Percentiles rank a stretch among this genome's conserved stretches.
Evolutionary conservation across 2,888 invertebrate genomes (phyloP).

Genomic region (Hirtodrosophila duncani): DNA sequence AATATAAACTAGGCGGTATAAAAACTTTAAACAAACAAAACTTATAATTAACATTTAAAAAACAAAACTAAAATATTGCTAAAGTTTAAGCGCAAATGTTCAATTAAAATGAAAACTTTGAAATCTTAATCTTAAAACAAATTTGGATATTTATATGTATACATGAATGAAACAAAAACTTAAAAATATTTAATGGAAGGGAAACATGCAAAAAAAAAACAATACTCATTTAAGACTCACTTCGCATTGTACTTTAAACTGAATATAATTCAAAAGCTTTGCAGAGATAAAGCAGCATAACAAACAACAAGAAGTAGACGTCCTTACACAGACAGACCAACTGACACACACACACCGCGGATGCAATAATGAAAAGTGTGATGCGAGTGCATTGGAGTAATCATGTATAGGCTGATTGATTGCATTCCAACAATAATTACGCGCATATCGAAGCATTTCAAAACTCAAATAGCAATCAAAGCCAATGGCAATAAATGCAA

Average conservation of each 20-base stretch:
- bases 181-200: constrained; percentile 33
- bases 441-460: constrained; percentile 71
- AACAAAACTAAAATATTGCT: constrained; percentile 21
- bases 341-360: constrained; percentile 9
- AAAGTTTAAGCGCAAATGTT: constrained; percentile 69
- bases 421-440: constrained; percentile 66
- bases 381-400: constrained; percentile 42
- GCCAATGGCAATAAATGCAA: constrained; percentile 54
- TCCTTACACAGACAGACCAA: constrained; percentile 13
- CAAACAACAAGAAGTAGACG: constrained; percentile 7
- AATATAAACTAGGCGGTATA: no score
- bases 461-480: constrained; percentile 57
- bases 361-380: neutral
- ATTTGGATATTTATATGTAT: constrained; percentile 48
- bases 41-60: constrained; percentile 8
- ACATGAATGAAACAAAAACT: constrained; percentile 39
- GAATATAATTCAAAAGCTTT: constrained; percentile 60
- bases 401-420: neutral
- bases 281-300: neutral
- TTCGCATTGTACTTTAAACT: constrained; percentile 64
- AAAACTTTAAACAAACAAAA: constrained; percentile 17
- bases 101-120: constrained; percentile 74
- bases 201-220: constrained; percentile 9
- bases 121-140: constrained; percentile 66
- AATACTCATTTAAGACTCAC: constrained; percentile 48